Base-by-base conservation (phyloP, 2,113 vertebrate species). In the Hippoglossus stenolepis region DNA sequence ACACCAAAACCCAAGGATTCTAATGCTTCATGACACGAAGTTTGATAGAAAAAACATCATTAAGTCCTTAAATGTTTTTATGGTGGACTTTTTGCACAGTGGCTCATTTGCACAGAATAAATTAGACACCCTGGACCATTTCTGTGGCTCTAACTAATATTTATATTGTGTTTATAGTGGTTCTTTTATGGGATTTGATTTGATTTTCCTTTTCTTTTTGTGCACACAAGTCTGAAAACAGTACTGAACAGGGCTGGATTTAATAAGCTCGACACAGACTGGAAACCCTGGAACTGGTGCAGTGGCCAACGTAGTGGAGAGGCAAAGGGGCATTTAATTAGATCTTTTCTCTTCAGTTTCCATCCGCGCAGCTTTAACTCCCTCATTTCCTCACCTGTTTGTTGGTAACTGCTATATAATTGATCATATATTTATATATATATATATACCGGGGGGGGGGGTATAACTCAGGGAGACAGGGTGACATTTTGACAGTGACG, bases 351-450 rank as follows among this genome's bases (percentile, higher is more conserved):
- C 31, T 65, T 59, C 79, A 62, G 73, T 74, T 85, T 83, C 51
- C n/a, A 17, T 78, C 63, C 56, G 65, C 5, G 1, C 35, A 28
- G 73, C 73, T 62, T 59, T 54, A 24, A 7, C 61, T 65, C 59
- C 66, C n/a, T 23, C 26, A 64, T 56, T 72, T 84, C 38, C 61
- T 74, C 67, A 65, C 51, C 51, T 63, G 62, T 80, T 81, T 84
- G 60, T 89, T 87, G 80, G 51, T 58, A 70, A 54, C 59, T 53
- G 70, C 54, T 77, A 40, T 43, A 82, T 84, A 78, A 87, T 73
- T 74, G 61, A 84, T 83, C 28, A 76, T 53, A 67, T 57, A 66
- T 40, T 64, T 31, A 23, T 23, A 23, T 23, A 23, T 77, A 40
- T 23, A 23, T 23, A 23, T 23, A 23, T 23, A 23, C 2, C 24